Evolutionary conservation across 2,113 vertebrate genomes (phyloP).

Genomic region (Barnardius zonarius): DNA sequence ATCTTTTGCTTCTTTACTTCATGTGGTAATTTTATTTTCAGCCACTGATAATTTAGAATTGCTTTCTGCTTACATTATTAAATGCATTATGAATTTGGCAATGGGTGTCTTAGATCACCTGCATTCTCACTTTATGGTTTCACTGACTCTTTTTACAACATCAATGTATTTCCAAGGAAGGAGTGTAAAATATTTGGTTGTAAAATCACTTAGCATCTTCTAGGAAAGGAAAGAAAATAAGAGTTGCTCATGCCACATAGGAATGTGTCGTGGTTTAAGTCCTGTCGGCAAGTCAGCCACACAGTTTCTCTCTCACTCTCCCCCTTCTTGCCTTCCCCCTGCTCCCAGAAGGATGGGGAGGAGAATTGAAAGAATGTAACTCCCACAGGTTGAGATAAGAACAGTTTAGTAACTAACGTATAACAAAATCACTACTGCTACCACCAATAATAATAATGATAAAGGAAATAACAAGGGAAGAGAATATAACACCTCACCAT

Average conservation of each 20-base stretch:
- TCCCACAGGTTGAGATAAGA: too few relatives aligned
- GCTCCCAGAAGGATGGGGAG: too few relatives aligned
- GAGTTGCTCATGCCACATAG: background rate
- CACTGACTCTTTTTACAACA: background rate
- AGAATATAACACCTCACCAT: too few relatives aligned
- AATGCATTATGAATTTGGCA: background rate
- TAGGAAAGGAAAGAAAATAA: background rate
- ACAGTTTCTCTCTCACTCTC: too few relatives aligned
- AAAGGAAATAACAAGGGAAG: too few relatives aligned
- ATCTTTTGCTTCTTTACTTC: background rate
- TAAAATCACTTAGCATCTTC: background rate
- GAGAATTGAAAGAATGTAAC: too few relatives aligned
- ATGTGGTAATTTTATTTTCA: background rate
- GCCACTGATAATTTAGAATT: background rate
- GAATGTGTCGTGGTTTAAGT: background rate
- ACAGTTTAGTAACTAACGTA: too few relatives aligned
- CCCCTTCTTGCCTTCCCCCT: too few relatives aligned
- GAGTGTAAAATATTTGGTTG: conserved; percentile 4
- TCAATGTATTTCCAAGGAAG: background rate
- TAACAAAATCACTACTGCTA: too few relatives aligned
- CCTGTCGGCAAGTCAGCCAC: too few relatives aligned
- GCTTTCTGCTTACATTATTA: background rate
- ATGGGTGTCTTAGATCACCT: background rate
- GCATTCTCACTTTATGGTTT: background rate
- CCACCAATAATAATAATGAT: too few relatives aligned